Conservation (phyloP, 35 echinoderm and acorn worm genomes). For the Heliocidaris tuberculata region DNA sequence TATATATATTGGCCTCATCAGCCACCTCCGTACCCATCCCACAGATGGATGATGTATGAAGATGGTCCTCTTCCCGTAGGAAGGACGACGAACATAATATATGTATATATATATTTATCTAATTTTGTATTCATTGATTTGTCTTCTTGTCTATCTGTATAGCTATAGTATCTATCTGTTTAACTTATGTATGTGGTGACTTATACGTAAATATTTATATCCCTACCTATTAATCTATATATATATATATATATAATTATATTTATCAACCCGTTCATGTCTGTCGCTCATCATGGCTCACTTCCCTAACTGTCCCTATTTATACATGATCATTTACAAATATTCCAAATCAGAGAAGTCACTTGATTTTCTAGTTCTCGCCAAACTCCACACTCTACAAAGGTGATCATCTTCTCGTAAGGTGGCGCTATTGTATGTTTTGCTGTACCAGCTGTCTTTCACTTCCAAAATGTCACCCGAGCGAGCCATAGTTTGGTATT, state of each 20-base stretch:
- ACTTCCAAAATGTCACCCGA: too few relatives aligned
- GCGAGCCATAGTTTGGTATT: neutral
- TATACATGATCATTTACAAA: neutral
- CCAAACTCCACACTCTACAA: neutral
- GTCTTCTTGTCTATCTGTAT: neutral
- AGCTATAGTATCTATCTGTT: neutral
- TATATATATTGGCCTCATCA: too few relatives aligned
- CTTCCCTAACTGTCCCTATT: too few relatives aligned
- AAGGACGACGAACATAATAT: too few relatives aligned
- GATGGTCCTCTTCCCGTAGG: too few relatives aligned
- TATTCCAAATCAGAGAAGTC: neutral
- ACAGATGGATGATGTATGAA: too few relatives aligned
- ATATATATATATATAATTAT: neutral
- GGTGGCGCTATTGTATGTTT: neutral
- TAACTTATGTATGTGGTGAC: neutral
- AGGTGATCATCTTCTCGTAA: neutral
- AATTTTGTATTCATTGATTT: neutral
- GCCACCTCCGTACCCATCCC: too few relatives aligned
- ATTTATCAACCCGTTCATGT: neutral
- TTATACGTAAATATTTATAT: neutral
- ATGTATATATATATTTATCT: conserved; percentile 22
- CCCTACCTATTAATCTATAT: neutral
- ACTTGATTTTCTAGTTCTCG: neutral
- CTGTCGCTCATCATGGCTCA: neutral
- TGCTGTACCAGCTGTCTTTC: neutral